Base-by-base conservation (phyloP, 2,113 vertebrate species). In the Polypterus senegalus region DNA sequence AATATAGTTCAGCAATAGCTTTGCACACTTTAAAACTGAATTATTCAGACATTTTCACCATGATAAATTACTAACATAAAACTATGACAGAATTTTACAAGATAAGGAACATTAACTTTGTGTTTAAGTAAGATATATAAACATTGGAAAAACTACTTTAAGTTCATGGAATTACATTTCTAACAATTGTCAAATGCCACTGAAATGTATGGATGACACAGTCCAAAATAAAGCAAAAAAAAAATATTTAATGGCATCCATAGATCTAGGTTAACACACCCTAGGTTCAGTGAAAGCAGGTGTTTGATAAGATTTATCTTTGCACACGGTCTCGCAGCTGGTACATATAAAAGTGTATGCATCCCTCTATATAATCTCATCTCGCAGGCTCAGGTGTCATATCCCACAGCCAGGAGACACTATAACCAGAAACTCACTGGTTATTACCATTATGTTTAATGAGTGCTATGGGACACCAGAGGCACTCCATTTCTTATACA, bases 381-480 rank as follows among this genome's bases (percentile, higher is more conserved):
- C 56, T 45, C 27, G 3, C 6, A 58, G 56, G 56, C 56, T 58
- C 56, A 58, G 56, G 56, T 58, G 56, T 58, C 56, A 45, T 45
- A 58, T 58, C 56, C 56, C 8, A 3, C 2, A 52, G 59, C 47
- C 47, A 51, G 43, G 6, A 46, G 60, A 53, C 60, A 27, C 43
- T n/a, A 54, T 45, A 49, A 60, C 44, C 61, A 54, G 59, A 43
- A 66, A 8, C 54, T 58, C 46, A 11, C 60, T 58, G 60, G 65
- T 46, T 49, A 47, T 58, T 62, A 46, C 57, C 51, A 58, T 52
- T 45, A 48, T 6, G 9, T 46, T 46, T 62, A 66, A 66, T 62
- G 65, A 47, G 44, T 44, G 54, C 48, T 49, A 51, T 46, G n/a
- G 43, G n/a, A 48, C 11, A 11, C 49, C 46, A 43, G 7, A 11